These are phyloP conservation scores for Orbicella faveolata DNA, from an alignment of 64 coral and sea anemone species.

Conservation along the genomic window DNA sequence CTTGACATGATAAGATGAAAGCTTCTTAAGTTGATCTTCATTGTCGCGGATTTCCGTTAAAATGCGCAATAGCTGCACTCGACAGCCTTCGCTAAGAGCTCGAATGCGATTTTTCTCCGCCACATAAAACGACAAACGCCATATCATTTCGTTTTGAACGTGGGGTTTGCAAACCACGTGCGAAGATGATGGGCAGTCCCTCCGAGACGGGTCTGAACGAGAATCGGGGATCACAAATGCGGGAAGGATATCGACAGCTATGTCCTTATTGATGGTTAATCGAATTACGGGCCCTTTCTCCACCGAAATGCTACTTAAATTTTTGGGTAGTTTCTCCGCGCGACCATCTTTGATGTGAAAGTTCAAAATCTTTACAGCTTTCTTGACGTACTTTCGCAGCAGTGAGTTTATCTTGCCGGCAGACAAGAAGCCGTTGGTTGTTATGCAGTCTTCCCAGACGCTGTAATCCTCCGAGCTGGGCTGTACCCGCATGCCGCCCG, in stretches of 20 bases:
- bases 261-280: constrained; percentile 85
- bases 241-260: constrained; percentile 76
- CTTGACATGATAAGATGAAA: constrained; percentile 94
- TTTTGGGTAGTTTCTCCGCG: constrained; percentile 80
- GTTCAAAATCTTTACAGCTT: constrained; percentile 86
- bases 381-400: constrained; percentile 89
- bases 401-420: constrained; percentile 85
- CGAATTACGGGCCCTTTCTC: constrained; percentile 84
- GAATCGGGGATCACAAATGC: constrained; percentile 94
- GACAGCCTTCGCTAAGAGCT: constrained; percentile 85
- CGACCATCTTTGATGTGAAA: constrained; percentile 85
- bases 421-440: constrained; percentile 81
- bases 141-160: constrained; percentile 73
- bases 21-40: constrained; percentile 73
- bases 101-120: constrained; percentile 93
- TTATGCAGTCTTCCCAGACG: constrained; percentile 92
- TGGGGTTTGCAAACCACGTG: constrained; percentile 74
- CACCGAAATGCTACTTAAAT: constrained; percentile 70
- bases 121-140: constrained; percentile 86
- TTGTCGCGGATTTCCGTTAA: constrained; percentile 93
- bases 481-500: constrained; percentile 73
- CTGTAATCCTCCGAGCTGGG: constrained; percentile 64
- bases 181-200: constrained; percentile 81
- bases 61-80: constrained; percentile 86
- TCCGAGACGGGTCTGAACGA: constrained; percentile 63